Evolutionary conservation across 2,888 invertebrate genomes (phyloP).

Genomic region (Diabrotica balteata): DNA sequence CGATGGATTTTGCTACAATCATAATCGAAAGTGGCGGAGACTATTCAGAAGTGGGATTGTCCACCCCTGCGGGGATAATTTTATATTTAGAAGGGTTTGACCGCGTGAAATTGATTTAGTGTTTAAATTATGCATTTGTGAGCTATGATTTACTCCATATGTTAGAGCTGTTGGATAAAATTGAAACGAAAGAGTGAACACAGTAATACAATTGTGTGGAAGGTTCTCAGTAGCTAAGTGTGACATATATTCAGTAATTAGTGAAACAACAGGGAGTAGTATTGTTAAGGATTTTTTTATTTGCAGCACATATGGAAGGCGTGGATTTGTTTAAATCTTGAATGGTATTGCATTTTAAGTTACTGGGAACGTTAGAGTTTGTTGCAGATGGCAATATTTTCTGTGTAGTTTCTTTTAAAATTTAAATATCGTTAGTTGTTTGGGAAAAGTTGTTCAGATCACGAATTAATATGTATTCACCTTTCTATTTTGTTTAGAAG

Average conservation of each 20-base stretch:
- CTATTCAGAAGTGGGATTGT: slow-evolving; percentile 31
- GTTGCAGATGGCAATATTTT: too few species aligned
- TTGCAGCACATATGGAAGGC: background rate
- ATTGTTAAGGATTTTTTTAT: background rate
- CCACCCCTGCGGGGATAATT: slow-evolving; percentile 43
- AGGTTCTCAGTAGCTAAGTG: background rate
- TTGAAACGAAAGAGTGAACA: background rate
- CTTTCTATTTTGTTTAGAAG: too few species aligned
- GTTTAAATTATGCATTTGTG: slow-evolving; percentile 27
- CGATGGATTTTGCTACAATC: slow-evolving; percentile 52
- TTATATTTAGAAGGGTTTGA: slow-evolving; percentile 45
- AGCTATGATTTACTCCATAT: slow-evolving; percentile 29
- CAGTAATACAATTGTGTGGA: background rate
- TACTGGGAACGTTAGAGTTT: too few species aligned
- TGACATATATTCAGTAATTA: background rate
- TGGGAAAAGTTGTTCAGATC: too few species aligned
- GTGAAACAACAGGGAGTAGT: background rate
- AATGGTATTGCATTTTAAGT: too few species aligned
- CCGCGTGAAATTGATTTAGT: slow-evolving; percentile 46
- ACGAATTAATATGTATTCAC: too few species aligned
- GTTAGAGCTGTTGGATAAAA: slow-evolving; percentile 12
- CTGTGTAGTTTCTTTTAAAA: too few species aligned
- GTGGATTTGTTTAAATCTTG: too few species aligned
- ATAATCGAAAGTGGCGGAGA: slow-evolving; percentile 41
- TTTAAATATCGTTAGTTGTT: too few species aligned